Base-by-base conservation (phyloP, 2,888 invertebrate species). In the Diplazon laetatorius region DNA sequence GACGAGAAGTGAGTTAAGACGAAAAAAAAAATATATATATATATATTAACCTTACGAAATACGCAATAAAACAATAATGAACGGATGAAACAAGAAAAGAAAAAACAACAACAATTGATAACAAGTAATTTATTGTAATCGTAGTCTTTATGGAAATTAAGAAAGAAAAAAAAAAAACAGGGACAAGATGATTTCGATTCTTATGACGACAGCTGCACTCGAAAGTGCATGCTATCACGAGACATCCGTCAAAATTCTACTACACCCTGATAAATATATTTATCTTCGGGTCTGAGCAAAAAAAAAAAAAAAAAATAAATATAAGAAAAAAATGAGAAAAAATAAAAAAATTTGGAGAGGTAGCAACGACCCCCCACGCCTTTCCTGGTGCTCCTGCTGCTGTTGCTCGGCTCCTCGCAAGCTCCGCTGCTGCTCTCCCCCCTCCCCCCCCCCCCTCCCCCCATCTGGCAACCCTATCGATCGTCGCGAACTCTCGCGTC, bases 401-500 rank as follows among this genome's bases (percentile, higher is more conserved):
- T 30, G 12, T 55, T 70, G 57, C 70, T 55, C 48, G 25, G 35
- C 30, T 22, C 30, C 22, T n/a, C n/a, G n/a, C n/a, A n/a, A n/a
- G n/a, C n/a, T n/a, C n/a, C n/a, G n/a, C n/a, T 30, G 12, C 62
- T 70, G 57, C 70, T 55, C 48, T 25, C 37, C 30, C 22, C 30
- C 22, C 69, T 60, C 63, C 63, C 70, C 50, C 69, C 37, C 74
- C 37, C 69, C 50, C 74, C 68, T 74, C n/a, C n/a, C n/a, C n/a
- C n/a, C n/a, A n/a, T n/a, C n/a, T n/a, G n/a, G n/a, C n/a, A 78
- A 78, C 69, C 69, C 62, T 78, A 78, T 78, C 70, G 78, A 78
- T 78, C 78, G 63, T 65, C 30, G 52, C 42, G 63, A 63, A 46
- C 50, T 48, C 74, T 57, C 73, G 63, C 78, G 78, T 59, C 59